These are phyloP conservation scores for Oopsacas minuta DNA, from an alignment of 37 sponge, comb jelly and placozoan genomes.

Conservation along the genomic window DNA sequence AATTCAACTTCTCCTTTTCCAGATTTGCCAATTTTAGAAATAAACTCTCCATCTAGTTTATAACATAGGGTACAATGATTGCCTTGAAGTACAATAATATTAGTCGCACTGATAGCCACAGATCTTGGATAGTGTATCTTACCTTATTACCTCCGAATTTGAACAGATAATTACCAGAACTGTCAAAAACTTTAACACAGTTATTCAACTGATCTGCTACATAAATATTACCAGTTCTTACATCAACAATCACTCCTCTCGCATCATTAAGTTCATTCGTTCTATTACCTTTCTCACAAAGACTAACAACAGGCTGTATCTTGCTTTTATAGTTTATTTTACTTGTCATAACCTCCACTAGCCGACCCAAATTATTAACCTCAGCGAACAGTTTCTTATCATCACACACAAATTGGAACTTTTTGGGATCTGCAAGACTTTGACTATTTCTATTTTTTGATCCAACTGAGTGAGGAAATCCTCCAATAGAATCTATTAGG, in stretches of 20 bases:
- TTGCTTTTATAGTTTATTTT: background rate
- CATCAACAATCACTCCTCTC: background rate
- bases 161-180: background rate
- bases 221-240: background rate
- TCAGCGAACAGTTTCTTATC: background rate
- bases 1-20: background rate
- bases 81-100: background rate
- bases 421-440: background rate
- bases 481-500: background rate
- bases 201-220: background rate
- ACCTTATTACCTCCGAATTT: slow-evolving; percentile 9
- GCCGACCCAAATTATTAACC: background rate
- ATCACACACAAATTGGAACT: background rate
- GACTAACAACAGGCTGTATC: background rate
- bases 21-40: background rate
- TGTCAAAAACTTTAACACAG: slow-evolving; percentile 2
- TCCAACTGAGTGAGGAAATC: background rate
- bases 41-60: background rate
- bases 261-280: background rate
- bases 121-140: background rate
- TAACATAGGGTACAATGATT: background rate
- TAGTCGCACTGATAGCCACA: background rate
- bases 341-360: background rate
- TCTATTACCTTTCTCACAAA: background rate
- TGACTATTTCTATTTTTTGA: background rate